Base-by-base conservation (phyloP, 2,797 vertebrate species). In the Pangasius macronema region DNA sequence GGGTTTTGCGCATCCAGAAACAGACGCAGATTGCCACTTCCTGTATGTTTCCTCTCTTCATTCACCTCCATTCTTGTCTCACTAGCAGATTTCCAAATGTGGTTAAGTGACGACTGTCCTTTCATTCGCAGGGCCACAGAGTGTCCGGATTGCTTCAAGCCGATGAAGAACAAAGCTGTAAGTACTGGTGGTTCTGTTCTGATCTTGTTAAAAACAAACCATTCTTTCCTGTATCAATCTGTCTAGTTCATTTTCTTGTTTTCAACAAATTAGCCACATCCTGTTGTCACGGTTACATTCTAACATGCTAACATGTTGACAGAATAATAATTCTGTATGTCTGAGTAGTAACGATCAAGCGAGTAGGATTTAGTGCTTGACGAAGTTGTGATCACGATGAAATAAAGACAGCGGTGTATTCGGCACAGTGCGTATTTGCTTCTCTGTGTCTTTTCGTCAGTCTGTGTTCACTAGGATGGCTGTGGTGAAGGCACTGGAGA, bases 381-480 rank as follows among this genome's bases (percentile, higher is more conserved):
- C 3, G 2, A 36, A 36, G 2, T 36, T 36, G 6, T 68, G 65
- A 68, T 33, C 30, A 24, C 22, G 57, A 20, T 61, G 59, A 27
- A 61, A 27, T 33, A 0, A 24, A 22, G 1, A 3, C 18, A 5
- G 36, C 51, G 5, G 13, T 33, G 46, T 79, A 55, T 18, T 49
- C 63, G 30, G 27, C n/a, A 75, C 72, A 24, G 39, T 53, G 46
- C 55, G 30, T 72, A 22, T 49, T 14, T 33, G 33, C 11, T 7
- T 82, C n/a, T 87, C 63, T 87, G 67, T 95, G 85, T 88, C 80
- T 49, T 49, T 85, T 88, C 33, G 92, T 76, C 94, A 99, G 99
- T 99, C 97, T 36, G 94, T 99, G 90, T 99, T 98, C 94, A 99
- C 99, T 87, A 96, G 99, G 95, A 99, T 98, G 97, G 98, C 98